Percentiles rank a stretch among this genome's conserved stretches.
Conservation (phyloP, 2,888 invertebrate genomes). For the Pyralis farinalis region DNA sequence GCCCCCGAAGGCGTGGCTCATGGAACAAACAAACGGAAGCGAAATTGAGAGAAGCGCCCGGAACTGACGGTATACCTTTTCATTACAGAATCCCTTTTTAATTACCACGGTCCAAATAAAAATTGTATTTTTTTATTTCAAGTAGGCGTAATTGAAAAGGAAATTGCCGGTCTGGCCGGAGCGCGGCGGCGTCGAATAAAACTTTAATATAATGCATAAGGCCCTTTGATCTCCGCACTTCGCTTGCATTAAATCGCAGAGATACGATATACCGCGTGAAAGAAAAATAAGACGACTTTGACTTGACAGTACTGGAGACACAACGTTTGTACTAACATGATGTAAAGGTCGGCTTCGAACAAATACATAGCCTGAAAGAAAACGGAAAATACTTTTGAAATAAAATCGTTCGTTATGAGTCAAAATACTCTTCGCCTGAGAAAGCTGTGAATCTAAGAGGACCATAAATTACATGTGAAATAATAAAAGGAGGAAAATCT, state of each 20-base stretch:
- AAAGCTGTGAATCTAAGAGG: constrained; percentile 47
- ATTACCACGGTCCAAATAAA: constrained; percentile 77
- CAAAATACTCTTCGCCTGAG: constrained; percentile 40
- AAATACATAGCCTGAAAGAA: constrained; percentile 10
- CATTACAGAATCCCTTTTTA: constrained; percentile 80
- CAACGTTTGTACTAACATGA: constrained; percentile 21
- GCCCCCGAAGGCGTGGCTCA: constrained; percentile 65
- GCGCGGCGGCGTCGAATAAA: constrained; percentile 66
- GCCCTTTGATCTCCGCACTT: constrained; percentile 75
- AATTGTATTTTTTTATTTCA: constrained; percentile 77
- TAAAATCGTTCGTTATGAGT: constrained; percentile 39
- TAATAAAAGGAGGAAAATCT: constrained; percentile 69
- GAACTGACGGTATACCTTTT: constrained; percentile 78
- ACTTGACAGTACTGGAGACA: constrained; percentile 11
- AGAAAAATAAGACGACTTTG: constrained; percentile 27
- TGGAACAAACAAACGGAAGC: constrained; percentile 76
- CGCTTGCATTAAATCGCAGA: constrained; percentile 65
- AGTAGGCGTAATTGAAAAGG: constrained; percentile 80
- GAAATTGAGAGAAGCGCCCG: constrained; percentile 78
- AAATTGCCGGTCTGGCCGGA: constrained; percentile 68
- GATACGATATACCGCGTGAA: constrained; percentile 47
- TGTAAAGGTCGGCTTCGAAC: constrained; percentile 19
- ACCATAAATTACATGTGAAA: constrained; percentile 72
- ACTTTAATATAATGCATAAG: constrained; percentile 79
- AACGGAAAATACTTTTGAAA: constrained; percentile 27